A percentile compares a stretch with the other conserved stretches of the same genome.
Conservation (phyloP, 64 coral and sea anemone species). For the Trachythela sp. region DNA sequence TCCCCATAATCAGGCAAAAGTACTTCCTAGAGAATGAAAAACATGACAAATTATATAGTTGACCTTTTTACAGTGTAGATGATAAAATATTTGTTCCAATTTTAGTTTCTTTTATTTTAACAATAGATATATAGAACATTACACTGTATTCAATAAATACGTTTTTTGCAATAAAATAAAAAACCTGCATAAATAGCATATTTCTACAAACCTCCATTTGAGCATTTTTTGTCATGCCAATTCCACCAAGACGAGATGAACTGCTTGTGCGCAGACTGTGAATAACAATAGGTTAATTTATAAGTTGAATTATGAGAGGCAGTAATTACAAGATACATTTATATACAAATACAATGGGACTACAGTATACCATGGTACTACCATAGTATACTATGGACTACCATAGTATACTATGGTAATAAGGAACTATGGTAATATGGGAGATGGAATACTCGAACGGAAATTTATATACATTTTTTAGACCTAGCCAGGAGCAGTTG, state of each 20-base stretch:
- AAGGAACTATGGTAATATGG: too few relatives aligned
- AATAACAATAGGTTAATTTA: not conserved
- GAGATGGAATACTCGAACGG: too few relatives aligned
- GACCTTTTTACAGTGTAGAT: not conserved
- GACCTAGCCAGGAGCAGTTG: too few relatives aligned
- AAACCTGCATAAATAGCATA: too few relatives aligned
- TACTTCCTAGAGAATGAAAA: slow-evolving; percentile 60
- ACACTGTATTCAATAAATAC: not conserved
- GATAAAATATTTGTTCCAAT: too few relatives aligned
- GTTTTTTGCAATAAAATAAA: not conserved
- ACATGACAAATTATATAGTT: not conserved
- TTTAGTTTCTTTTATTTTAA: too few relatives aligned
- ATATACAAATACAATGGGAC: too few relatives aligned
- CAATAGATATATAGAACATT: not conserved
- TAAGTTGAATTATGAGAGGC: not conserved
- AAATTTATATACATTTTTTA: too few relatives aligned
- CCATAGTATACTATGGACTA: too few relatives aligned
- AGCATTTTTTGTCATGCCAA: slow-evolving; percentile 56
- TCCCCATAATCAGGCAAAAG: slow-evolving; percentile 67
- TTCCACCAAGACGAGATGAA: slow-evolving; percentile 61
- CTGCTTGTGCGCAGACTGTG: slow-evolving; percentile 63
- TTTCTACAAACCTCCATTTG: slow-evolving; percentile 53
- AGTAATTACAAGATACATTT: too few relatives aligned
- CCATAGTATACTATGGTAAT: too few relatives aligned
- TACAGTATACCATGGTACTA: too few relatives aligned